A percentile compares a stretch with the other conserved stretches of the same genome.
Conservation (phyloP, 2,797 vertebrate species). For the Pipistrellus kuhlii region DNA sequence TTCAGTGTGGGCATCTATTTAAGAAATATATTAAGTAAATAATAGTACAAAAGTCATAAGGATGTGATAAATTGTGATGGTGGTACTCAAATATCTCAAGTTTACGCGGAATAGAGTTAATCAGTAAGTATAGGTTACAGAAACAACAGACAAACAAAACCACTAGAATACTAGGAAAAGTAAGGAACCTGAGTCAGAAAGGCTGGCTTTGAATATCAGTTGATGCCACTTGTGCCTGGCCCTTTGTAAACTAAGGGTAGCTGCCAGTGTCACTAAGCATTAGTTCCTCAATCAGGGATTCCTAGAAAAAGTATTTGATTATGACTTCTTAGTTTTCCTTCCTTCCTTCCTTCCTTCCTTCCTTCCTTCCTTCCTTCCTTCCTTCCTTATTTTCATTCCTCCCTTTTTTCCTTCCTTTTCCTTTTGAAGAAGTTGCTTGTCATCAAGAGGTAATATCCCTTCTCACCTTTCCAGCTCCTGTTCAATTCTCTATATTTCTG, state of each 20-base stretch:
- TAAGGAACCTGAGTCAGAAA: background rate
- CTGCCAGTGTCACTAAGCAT: background rate
- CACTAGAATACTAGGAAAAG: background rate
- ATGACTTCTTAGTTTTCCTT: background rate
- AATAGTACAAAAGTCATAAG: background rate
- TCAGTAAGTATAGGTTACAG: background rate
- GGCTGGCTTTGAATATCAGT: background rate
- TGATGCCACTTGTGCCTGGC: accelerated
- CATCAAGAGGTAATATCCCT: constrained; percentile 18
- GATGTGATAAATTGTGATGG: background rate
- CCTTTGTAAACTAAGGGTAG: background rate
- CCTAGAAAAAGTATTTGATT: background rate
- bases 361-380: background rate
- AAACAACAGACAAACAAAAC: background rate
- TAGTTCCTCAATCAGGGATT: background rate
- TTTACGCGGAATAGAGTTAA: background rate
- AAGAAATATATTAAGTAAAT: constrained; percentile 21
- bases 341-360: too few species aligned
- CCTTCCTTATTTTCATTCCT: background rate
- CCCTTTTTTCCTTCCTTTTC: background rate
- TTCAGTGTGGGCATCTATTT: background rate
- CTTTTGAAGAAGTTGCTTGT: background rate
- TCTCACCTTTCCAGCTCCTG: background rate
- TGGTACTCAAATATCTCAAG: background rate
- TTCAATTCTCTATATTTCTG: constrained; percentile 47